Evolutionary conservation across 64 coral and sea anemone species (phyloP).

Genomic region (Porites lutea): DNA sequence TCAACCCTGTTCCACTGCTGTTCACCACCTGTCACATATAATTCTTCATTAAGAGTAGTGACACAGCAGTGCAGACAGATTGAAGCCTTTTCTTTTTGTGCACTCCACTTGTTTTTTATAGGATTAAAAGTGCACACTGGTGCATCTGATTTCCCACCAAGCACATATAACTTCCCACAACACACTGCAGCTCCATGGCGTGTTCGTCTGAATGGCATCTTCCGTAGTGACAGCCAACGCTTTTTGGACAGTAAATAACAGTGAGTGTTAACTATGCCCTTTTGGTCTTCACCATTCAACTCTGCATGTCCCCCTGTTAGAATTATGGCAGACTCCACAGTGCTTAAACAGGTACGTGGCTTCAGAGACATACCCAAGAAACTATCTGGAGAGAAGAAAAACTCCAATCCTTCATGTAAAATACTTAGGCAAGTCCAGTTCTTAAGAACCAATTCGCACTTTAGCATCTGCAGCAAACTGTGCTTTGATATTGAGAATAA

Average conservation of each 20-base stretch:
- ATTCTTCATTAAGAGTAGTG: not conserved
- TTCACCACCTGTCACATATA: constrained; percentile 29
- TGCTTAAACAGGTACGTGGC: not conserved
- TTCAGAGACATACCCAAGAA: not conserved
- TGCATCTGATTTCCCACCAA: not conserved
- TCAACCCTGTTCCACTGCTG: not conserved
- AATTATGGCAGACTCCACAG: not conserved
- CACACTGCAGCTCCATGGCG: constrained; percentile 37
- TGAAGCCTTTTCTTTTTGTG: not conserved
- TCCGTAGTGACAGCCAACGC: not conserved
- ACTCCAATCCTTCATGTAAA: not conserved
- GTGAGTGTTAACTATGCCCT: not conserved
- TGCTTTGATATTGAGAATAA: constrained; percentile 22
- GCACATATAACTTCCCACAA: not conserved
- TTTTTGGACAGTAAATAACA: not conserved
- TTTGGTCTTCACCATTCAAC: too few relatives aligned
- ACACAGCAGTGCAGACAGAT: not conserved
- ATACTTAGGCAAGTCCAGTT: not conserved
- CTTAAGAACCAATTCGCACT: not conserved
- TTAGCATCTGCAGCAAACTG: not conserved
- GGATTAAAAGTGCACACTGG: not conserved
- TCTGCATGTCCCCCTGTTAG: constrained; percentile 2
- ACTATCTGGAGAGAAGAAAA: constrained; percentile 20
- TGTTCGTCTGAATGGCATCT: not conserved
- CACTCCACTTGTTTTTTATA: not conserved